phyloP scores from a whole-genome alignment of 2,797 vertebrate species.

The Choloepus didactylus region DNA sequence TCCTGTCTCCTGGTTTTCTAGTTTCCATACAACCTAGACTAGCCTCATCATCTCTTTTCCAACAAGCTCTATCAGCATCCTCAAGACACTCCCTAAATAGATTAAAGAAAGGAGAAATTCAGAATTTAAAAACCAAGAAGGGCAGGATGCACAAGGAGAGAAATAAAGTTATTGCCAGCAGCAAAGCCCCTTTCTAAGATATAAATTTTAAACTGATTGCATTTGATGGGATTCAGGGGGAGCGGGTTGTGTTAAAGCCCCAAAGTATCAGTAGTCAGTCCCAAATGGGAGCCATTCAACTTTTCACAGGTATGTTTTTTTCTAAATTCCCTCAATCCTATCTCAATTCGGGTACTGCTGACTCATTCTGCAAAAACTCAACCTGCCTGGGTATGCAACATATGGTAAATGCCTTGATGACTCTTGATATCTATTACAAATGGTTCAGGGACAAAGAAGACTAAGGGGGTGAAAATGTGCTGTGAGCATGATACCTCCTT shows the following conservation, averaged over 20 bases:
- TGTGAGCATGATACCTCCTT: conserved; percentile 59
- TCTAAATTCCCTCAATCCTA: conserved; percentile 50
- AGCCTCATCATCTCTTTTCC: conserved; percentile 59
- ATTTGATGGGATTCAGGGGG: conserved; percentile 48
- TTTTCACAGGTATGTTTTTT: conserved; percentile 60
- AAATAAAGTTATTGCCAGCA: conserved; percentile 48
- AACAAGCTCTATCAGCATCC: not conserved
- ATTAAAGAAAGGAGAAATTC: conserved; percentile 54
- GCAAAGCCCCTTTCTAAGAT: conserved; percentile 42
- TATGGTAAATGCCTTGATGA: conserved; percentile 58
- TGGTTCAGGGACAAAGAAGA: conserved; percentile 56
- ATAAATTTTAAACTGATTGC: conserved; percentile 69
- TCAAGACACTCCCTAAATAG: conserved; percentile 34
- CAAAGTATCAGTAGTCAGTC: conserved; percentile 53
- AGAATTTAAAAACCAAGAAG: conserved; percentile 59
- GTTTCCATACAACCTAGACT: not conserved
- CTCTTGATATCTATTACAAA: conserved; percentile 66
- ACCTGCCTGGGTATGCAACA: conserved; percentile 39
- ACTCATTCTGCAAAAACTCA: conserved; percentile 70
- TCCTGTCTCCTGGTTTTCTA: not conserved
- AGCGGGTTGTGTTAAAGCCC: conserved; percentile 35
- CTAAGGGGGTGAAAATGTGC: conserved; percentile 6
- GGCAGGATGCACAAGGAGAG: conserved; percentile 2
- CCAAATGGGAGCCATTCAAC: conserved; percentile 53
- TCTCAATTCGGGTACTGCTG: conserved; percentile 59